Conservation (phyloP, 2,888 invertebrate species). For the Orchesella flavescens region DNA sequence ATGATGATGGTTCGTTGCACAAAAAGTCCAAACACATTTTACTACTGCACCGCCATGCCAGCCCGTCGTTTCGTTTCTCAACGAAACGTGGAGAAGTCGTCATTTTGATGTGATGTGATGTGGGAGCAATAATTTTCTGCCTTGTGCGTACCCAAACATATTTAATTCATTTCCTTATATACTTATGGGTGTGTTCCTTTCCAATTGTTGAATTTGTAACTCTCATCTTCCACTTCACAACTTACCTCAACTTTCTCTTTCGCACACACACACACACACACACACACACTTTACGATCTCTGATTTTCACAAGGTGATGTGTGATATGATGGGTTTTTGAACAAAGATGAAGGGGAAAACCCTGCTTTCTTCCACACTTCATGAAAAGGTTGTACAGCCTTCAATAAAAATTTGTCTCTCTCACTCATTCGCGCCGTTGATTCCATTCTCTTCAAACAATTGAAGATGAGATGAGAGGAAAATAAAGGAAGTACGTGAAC, state of each 20-base stretch:
- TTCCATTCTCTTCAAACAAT: constrained; percentile 1
- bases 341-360: too few species aligned
- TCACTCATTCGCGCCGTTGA: constrained; percentile 4
- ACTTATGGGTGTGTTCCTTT: not conserved
- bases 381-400: not conserved
- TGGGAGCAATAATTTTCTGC: constrained; percentile 16
- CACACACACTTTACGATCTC: too few species aligned
- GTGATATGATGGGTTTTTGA: too few species aligned
- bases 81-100: not conserved
- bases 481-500: not conserved
- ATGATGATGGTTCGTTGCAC: constrained; percentile 9
- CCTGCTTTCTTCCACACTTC: too few species aligned
- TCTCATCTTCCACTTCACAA: too few species aligned
- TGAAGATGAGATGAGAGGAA: not conserved
- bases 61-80: not conserved
- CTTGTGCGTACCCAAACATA: constrained; percentile 3
- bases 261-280: too few species aligned
- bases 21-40: not conserved
- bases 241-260: too few species aligned
- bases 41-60: too few species aligned
- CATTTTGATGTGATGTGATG: not conserved
- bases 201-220: constrained; percentile 12
- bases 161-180: constrained; percentile 13
- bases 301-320: too few species aligned
- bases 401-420: constrained; percentile 17